These are phyloP conservation scores for Cantharis nigra DNA, from an alignment of 2,888 invertebrate species.

Conservation along the genomic window DNA sequence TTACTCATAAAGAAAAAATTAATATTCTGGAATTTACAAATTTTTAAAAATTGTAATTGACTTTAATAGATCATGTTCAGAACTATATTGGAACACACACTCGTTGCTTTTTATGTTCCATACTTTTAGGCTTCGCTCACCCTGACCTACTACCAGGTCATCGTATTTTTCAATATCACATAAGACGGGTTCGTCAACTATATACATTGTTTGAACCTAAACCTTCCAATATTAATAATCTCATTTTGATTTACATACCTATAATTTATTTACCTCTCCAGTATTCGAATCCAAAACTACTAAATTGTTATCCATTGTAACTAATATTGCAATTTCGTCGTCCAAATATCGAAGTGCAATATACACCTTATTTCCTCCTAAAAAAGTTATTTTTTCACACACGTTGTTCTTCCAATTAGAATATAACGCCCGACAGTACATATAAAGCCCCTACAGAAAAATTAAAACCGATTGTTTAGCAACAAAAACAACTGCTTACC, in stretches of 20 bases:
- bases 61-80: not conserved
- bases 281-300: not conserved
- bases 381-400: not conserved
- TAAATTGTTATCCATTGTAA: not conserved
- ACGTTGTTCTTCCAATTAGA: not conserved
- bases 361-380: not conserved
- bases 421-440: not conserved
- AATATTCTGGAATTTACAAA: not conserved
- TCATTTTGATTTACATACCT: fast-evolving
- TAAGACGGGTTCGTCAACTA: not conserved
- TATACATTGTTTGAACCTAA: not conserved
- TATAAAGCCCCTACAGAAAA: not conserved
- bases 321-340: not conserved
- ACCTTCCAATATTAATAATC: not conserved
- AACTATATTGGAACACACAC: not conserved
- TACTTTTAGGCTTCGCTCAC: not conserved
- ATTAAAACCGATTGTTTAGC: not conserved
- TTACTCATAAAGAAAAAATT: not conserved
- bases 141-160: not conserved
- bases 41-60: not conserved
- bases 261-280: not conserved
- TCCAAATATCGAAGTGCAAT: not conserved
- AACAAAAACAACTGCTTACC: not conserved
- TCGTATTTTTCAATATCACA: not conserved
- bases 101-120: not conserved